A percentile compares a stretch with the other conserved stretches of the same genome.
These are phyloP conservation scores for Poeciliopsis presidionis DNA, from an alignment of 2,797 vertebrate genomes.

Conservation along the genomic window DNA sequence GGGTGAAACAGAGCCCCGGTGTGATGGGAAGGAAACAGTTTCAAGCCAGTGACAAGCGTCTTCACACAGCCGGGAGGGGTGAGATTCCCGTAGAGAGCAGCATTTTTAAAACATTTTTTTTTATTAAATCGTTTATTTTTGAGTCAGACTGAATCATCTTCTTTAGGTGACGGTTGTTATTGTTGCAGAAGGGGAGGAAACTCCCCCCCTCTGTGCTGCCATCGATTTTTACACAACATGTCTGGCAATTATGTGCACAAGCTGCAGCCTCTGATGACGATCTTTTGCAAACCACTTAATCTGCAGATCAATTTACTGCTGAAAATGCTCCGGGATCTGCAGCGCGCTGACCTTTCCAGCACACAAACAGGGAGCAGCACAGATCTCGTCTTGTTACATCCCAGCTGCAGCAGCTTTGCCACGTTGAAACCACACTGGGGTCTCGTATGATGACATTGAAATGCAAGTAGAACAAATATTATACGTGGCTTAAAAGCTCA, in stretches of 20 bases:
- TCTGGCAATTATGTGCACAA: constrained; percentile 17
- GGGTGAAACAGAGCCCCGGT: not conserved
- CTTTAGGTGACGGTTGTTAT: not conserved
- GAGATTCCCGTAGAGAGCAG: constrained; percentile 32
- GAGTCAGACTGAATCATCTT: not conserved
- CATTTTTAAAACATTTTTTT: not conserved
- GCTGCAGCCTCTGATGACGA: constrained; percentile 17
- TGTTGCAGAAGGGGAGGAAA: not conserved
- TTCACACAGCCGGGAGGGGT: constrained; percentile 16
- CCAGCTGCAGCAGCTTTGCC: not conserved
- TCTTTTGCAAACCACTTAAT: constrained; percentile 35
- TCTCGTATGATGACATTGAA: not conserved
- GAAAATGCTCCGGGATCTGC: constrained; percentile 18
- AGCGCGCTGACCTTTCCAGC: constrained; percentile 1
- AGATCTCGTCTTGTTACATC: not conserved
- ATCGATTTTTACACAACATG: constrained; percentile 24
- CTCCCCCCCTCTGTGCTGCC: not conserved
- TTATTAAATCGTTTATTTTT: not conserved
- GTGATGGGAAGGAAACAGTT: not conserved
- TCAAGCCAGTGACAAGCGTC: constrained; percentile 3
- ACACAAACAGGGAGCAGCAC: not conserved
- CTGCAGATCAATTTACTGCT: constrained; percentile 30
- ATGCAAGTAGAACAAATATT: not conserved
- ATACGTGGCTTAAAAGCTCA: too few relatives aligned
- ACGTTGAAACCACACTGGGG: not conserved